Evolutionary conservation across 1,140 invertebrate genomes (phyloP).

Genomic region (Ceratina calcarata): DNA sequence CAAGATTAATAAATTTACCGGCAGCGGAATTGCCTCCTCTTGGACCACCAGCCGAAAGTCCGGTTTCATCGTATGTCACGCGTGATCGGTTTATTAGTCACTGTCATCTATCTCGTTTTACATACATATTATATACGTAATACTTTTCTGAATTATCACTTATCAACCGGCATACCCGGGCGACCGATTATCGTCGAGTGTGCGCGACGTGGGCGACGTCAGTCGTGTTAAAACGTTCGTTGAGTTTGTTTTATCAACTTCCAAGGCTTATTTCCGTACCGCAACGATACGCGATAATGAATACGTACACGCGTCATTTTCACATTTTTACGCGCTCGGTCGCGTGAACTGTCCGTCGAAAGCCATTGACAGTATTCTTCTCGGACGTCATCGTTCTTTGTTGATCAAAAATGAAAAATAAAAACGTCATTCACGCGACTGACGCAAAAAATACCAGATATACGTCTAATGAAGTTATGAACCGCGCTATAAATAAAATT

Average conservation of each 20-base stretch:
- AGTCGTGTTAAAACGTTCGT: constrained; percentile 44
- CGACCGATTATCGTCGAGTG: constrained; percentile 43
- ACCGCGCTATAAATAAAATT: too few relatives aligned
- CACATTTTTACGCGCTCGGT: not conserved
- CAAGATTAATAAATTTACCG: constrained; percentile 33
- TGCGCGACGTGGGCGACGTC: constrained; percentile 1
- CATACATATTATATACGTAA: constrained; percentile 42
- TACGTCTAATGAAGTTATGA: too few relatives aligned
- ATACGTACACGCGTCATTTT: not conserved
- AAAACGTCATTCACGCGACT: not conserved
- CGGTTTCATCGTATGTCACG: constrained; percentile 34
- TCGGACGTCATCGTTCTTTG: not conserved
- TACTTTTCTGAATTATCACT: constrained; percentile 45
- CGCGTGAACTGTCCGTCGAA: too few relatives aligned
- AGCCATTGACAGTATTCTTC: too few relatives aligned
- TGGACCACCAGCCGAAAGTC: constrained; percentile 27
- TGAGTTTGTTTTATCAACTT: constrained; percentile 57
- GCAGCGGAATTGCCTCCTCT: not conserved
- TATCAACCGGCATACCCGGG: constrained; percentile 33
- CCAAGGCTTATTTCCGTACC: constrained; percentile 37
- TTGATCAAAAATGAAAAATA: not conserved
- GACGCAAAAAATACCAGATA: not conserved
- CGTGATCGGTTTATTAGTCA: constrained; percentile 27
- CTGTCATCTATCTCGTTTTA: constrained; percentile 26
- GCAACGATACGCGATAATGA: constrained; percentile 23